Evolutionary conservation across 1,140 invertebrate species (phyloP).

Genomic region (Drosophila micromelanica): DNA sequence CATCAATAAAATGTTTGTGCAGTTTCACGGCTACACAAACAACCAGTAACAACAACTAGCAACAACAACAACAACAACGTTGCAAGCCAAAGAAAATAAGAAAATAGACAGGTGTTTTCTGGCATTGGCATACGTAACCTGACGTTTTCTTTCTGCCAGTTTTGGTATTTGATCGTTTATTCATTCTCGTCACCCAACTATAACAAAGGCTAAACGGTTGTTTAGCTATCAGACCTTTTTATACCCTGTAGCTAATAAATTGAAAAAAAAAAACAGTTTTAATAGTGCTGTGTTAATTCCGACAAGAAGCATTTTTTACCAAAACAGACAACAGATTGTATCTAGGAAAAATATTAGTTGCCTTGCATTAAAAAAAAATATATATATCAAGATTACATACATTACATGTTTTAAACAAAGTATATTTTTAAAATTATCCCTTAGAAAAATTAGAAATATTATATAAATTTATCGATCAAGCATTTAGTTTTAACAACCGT

Average conservation of each 20-base stretch:
- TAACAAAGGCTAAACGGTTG: conserved; percentile 35
- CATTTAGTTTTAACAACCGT: too few relatives aligned
- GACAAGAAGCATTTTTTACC: too few relatives aligned
- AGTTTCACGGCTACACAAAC: conserved; percentile 50
- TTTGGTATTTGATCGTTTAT: conserved; percentile 7
- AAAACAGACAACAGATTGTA: too few relatives aligned
- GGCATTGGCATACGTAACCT: conserved; percentile 38
- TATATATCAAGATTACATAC: too few relatives aligned
- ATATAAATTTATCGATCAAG: too few relatives aligned
- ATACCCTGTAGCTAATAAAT: conserved; percentile 19
- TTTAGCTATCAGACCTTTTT: background rate
- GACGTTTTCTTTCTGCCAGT: conserved; percentile 33
- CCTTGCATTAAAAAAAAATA: too few relatives aligned
- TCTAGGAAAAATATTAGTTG: too few relatives aligned
- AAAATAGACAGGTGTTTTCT: conserved; percentile 71
- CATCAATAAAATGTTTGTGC: conserved; percentile 70
- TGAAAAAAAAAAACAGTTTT: background rate
- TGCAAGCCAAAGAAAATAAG: conserved; percentile 47
- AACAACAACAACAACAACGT: conserved; percentile 15
- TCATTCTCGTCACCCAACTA: conserved; percentile 24
- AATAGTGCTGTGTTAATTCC: too few relatives aligned
- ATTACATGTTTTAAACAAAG: too few relatives aligned
- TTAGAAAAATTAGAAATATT: too few relatives aligned
- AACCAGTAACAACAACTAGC: conserved; percentile 27
- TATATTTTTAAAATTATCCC: too few relatives aligned